Conservation (phyloP, 2,113 vertebrate genomes). For the Chionodraco myersi region DNA sequence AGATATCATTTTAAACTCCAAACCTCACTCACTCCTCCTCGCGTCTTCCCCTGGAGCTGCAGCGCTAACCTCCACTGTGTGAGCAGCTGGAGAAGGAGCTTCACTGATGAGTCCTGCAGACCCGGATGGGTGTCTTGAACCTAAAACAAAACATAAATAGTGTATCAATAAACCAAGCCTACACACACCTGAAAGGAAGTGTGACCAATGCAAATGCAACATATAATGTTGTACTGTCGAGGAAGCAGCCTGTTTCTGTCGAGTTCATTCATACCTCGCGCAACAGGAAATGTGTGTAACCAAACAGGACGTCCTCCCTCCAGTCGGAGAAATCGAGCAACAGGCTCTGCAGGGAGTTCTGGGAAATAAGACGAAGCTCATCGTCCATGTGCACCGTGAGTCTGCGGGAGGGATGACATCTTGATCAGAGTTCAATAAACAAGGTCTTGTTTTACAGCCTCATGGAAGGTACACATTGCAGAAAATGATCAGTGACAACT, state of each 20-base stretch:
- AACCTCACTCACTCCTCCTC: conserved; percentile 88
- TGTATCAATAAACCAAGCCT: background rate
- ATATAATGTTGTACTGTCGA: background rate
- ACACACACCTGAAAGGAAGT: background rate
- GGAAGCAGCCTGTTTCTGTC: background rate
- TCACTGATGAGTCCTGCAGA: conserved; percentile 95
- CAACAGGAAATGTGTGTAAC: conserved; percentile 96
- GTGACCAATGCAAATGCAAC: background rate
- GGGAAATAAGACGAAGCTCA: conserved; percentile 97
- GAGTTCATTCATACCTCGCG: conserved; percentile 83
- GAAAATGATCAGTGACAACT: too few relatives aligned
- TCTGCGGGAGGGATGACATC: conserved; percentile 72
- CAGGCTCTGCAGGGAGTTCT: conserved; percentile 97
- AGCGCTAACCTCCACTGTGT: conserved; percentile 96
- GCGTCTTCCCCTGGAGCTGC: conserved; percentile 90
- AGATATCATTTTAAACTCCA: conserved; percentile 15
- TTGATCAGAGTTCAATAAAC: background rate
- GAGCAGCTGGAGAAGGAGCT: conserved; percentile 95
- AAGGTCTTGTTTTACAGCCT: background rate
- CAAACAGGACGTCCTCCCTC: conserved; percentile 97
- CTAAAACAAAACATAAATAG: conserved; percentile 31
- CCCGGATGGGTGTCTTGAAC: conserved; percentile 95
- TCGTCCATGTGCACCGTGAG: conserved; percentile 99
- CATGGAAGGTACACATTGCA: too few relatives aligned
- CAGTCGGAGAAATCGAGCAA: conserved; percentile 97